A percentile compares a stretch with the other conserved stretches of the same genome.
Evolutionary conservation across 2,113 vertebrate species (phyloP).

Genomic region (Desmodus rotundus): DNA sequence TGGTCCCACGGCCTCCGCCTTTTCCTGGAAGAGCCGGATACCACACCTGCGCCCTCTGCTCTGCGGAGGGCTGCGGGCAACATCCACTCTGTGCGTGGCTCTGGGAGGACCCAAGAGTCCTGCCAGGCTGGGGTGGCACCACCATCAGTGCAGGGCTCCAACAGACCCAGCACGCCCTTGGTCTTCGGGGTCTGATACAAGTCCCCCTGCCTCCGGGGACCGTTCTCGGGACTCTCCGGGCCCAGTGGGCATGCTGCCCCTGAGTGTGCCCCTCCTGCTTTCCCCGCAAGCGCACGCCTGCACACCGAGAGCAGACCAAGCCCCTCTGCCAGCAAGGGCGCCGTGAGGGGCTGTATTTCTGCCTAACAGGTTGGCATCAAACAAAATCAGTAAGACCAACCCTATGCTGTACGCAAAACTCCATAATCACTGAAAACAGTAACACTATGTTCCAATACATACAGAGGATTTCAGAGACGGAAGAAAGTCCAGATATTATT

Average conservation of each 20-base stretch:
- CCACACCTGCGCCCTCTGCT: no score
- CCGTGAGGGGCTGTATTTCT: background rate
- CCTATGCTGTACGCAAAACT: background rate
- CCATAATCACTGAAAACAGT: background rate
- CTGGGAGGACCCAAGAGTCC: background rate
- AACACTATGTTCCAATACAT: background rate
- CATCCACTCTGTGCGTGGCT: background rate
- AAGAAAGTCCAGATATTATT: background rate
- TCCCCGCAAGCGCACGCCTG: background rate
- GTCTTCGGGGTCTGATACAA: background rate
- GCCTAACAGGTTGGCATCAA: background rate
- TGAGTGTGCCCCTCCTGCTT: background rate
- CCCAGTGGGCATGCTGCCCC: background rate
- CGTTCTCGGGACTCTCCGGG: no score
- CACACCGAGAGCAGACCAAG: background rate
- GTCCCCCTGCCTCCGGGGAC: background rate
- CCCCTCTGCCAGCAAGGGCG: background rate
- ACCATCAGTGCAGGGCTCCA: no score
- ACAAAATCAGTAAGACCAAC: background rate
- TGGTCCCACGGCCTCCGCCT: background rate
- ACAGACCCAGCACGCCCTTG: background rate
- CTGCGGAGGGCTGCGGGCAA: rapidly evolving
- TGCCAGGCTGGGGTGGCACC: background rate
- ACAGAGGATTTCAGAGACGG: background rate
- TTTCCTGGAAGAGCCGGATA: background rate